Evolutionary conservation across 2,113 vertebrate species (phyloP).

Genomic region (Ceyx melanurus): DNA sequence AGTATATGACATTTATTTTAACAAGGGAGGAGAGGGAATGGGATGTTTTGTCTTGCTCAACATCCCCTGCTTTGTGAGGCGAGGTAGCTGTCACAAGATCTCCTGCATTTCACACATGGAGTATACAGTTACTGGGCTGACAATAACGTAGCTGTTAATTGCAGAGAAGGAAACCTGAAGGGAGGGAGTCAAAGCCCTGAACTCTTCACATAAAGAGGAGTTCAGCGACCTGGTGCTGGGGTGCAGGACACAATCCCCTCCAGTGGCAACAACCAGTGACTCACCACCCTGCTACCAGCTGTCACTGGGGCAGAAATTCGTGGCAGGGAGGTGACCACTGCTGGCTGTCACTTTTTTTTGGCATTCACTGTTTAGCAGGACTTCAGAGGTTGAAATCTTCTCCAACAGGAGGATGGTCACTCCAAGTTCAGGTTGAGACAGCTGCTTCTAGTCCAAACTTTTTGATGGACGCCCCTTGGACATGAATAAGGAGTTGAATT

Average conservation of each 20-base stretch:
- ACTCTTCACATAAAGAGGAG: not conserved
- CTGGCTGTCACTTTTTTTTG: slow-evolving; percentile 38
- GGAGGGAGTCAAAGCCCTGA: not conserved
- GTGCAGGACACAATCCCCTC: not conserved
- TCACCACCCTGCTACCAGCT: not conserved
- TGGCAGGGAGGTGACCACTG: not conserved
- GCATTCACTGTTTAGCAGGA: not conserved
- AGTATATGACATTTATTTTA: slow-evolving; percentile 23
- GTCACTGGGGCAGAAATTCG: not conserved
- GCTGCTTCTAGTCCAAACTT: not conserved
- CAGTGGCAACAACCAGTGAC: not conserved
- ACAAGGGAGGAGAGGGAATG: not conserved
- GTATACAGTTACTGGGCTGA: not conserved
- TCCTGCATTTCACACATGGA: not conserved
- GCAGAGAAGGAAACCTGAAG: not conserved
- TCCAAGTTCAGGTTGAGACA: not conserved
- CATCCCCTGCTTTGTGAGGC: not conserved
- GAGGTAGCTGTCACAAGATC: not conserved
- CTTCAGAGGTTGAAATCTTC: not conserved
- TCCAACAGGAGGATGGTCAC: not conserved
- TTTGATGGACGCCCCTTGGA: not conserved
- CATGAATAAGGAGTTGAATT: not conserved
- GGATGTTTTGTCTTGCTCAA: not conserved
- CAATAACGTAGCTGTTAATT: not conserved
- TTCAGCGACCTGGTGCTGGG: not conserved